Percentiles rank a stretch among this genome's conserved stretches.
Conservation (phyloP, 2,797 vertebrate genomes). For the Hydrocynus forskahlii region DNA sequence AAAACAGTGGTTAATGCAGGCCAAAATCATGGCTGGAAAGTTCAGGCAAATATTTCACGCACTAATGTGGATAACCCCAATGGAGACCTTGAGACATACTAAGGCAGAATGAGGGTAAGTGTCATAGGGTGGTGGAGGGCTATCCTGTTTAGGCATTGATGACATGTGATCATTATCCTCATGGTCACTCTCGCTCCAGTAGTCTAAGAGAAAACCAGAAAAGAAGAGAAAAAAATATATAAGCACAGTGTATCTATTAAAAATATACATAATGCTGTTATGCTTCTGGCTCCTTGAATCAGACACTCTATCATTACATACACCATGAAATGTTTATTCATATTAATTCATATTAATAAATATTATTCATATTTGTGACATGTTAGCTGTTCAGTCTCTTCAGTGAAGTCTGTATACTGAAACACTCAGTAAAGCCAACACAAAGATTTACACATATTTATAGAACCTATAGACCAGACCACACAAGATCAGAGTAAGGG, state of each 20-base stretch:
- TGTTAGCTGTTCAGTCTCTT: background rate
- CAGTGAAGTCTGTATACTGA: background rate
- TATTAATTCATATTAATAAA: background rate
- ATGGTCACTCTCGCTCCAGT: conserved; percentile 99
- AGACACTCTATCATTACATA: background rate
- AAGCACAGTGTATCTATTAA: background rate
- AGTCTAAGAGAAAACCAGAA: conserved; percentile 79
- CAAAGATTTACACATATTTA: conserved; percentile 36
- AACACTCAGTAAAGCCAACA: conserved; percentile 10
- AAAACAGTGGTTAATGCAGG: background rate
- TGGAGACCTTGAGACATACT: conserved; percentile 76
- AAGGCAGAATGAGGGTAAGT: conserved; percentile 93
- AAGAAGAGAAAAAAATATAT: background rate
- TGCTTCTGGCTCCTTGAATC: background rate
- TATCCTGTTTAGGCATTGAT: conserved; percentile 92
- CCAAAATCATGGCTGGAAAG: background rate
- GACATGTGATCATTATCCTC: conserved; percentile 90
- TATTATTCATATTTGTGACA: background rate
- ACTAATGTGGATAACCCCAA: background rate
- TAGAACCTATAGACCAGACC: conserved; percentile 26
- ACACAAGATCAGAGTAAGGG: conserved; percentile 39
- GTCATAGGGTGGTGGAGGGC: conserved; percentile 95
- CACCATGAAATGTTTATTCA: background rate
- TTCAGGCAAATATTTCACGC: background rate
- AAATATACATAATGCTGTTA: background rate